Percentiles rank a stretch among this genome's conserved stretches.
Conservation (phyloP, 2,888 invertebrate genomes). For the Leucophenga montana region DNA sequence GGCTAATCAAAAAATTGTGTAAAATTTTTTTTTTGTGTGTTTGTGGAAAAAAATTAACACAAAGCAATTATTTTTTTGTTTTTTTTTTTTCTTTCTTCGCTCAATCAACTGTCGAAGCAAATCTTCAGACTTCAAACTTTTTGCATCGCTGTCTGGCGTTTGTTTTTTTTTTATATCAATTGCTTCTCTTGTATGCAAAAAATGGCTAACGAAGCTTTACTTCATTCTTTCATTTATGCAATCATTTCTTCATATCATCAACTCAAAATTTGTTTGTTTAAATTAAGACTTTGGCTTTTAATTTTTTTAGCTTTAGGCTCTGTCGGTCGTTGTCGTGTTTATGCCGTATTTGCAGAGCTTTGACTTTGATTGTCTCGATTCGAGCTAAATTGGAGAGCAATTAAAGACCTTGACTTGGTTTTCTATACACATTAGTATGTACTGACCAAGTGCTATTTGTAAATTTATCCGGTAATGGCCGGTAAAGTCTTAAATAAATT, state of each 20-base stretch:
- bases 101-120: too few relatives aligned
- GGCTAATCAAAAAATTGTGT: too few relatives aligned
- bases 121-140: conserved; percentile 20
- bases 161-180: conserved; percentile 19
- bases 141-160: conserved; percentile 11
- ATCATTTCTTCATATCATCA: neutral
- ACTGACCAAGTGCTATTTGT: too few relatives aligned
- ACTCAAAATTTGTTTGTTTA: neutral
- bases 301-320: too few relatives aligned
- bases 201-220: neutral
- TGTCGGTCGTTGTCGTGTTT: neutral
- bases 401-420: conserved; percentile 57
- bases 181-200: neutral
- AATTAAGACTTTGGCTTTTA: neutral
- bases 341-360: conserved; percentile 4
- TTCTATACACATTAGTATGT: too few relatives aligned
- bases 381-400: conserved; percentile 48
- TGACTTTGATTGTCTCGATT: conserved; percentile 29
- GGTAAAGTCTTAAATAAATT: too few relatives aligned
- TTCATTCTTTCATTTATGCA: neutral
- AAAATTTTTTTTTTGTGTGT: too few relatives aligned
- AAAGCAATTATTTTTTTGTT: too few relatives aligned
- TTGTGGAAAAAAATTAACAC: too few relatives aligned
- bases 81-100: too few relatives aligned
- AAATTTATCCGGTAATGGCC: neutral